Base-by-base conservation (phyloP, 2,797 vertebrate species). In the Alcedo atthis region DNA sequence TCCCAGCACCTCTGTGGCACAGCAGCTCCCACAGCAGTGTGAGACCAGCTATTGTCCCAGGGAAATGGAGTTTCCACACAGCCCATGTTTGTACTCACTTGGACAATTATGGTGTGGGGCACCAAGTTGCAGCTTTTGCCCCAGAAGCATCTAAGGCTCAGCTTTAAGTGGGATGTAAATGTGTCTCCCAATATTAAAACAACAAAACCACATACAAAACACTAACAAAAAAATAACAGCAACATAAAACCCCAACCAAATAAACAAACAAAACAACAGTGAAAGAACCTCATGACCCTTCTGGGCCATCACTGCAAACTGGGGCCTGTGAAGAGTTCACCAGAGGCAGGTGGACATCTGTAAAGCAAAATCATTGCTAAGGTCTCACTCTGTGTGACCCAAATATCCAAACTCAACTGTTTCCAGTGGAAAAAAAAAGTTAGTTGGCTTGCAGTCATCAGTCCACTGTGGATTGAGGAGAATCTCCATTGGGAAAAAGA, bases 401-500 rank as follows among this genome's bases (percentile, higher is more conserved):
- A 90, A 70, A 90, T 86, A 81, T 70, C 64, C 33, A 90, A 90
- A 43, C n/a, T 81, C 45, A 86, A 94, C 74, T 57, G 9, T 46
- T 91, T 67, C 1, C 1, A 73, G 87, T 61, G 9, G 11, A n/a
- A n/a, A 37, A 42, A 87, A 87, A 69, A 86, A 84, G 45, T 24
- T 51, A 55, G 48, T 63, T 83, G 80, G 58, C 70, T 91, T 85
- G 62, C 46, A 81, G 51, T 73, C 87, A 63, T 81, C 42, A 49
- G 48, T 46, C 80, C 80, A 19, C 70, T 61, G 85, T 68, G 94
- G 30, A 77, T 81, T 93, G 61, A 77, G 42, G 40, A 70, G 57
- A 43, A 67, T 86, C 26, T 91, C 92, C 80, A 81, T 70, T 79
- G 95, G 81, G 92, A 92, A 63, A 81, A 90, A 66, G 43, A 46